A percentile compares a stretch with the other conserved stretches of the same genome.
Conservation (phyloP, 1,140 invertebrate genomes). For the Gryllus bimaculatus region DNA sequence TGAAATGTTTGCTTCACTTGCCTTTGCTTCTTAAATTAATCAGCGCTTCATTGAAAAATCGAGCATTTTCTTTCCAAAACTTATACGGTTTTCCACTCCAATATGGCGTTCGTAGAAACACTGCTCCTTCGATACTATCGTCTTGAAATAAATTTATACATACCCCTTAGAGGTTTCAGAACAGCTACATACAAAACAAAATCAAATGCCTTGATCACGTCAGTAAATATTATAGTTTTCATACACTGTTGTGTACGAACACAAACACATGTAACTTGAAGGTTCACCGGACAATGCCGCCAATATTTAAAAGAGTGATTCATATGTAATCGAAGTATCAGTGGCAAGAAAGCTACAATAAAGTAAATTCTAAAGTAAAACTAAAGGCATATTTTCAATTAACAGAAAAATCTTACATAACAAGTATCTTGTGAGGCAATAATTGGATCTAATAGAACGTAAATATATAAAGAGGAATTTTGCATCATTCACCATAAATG, state of each 20-base stretch:
- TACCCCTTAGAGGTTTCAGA: neutral
- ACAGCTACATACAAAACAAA: neutral
- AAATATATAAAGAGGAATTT: too few relatives aligned
- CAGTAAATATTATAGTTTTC: neutral
- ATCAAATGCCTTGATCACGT: neutral
- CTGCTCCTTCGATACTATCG: neutral
- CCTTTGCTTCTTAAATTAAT: neutral
- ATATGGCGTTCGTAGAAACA: slow-evolving; percentile 9
- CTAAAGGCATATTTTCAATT: too few relatives aligned
- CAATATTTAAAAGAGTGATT: too few relatives aligned
- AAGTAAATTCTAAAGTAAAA: too few relatives aligned
- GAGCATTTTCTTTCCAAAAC: neutral
- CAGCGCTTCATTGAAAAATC: neutral
- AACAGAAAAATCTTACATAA: too few relatives aligned
- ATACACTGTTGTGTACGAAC: neutral
- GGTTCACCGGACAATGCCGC: neutral
- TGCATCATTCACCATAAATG: too few relatives aligned
- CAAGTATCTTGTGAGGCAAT: too few relatives aligned
- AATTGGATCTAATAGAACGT: too few relatives aligned
- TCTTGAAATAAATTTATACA: neutral
- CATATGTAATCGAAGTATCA: too few relatives aligned
- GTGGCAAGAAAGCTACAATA: too few relatives aligned
- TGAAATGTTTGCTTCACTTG: neutral
- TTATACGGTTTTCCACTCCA: neutral
- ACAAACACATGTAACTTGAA: neutral